Evolutionary conservation across 1,140 invertebrate genomes (phyloP), one percentile per base, ranked within the genome.

Genomic region (Mamestra configurata): DNA sequence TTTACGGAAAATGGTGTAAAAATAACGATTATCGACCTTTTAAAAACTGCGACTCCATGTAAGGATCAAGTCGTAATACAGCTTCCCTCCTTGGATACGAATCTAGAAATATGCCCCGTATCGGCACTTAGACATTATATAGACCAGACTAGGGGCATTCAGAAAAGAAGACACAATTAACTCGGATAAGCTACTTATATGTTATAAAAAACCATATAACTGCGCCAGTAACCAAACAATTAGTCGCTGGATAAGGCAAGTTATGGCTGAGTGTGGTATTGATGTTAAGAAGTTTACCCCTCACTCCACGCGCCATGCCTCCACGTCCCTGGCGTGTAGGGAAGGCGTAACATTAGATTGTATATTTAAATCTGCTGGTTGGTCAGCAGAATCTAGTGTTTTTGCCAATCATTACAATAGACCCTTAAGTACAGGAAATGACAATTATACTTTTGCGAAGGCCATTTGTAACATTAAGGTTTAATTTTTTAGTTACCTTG

Each of bases 161-260:
- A 57, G 24, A 31, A 31, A 55, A 11, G 22, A 7, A 40, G 37
- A 40, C 37, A 8, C 37, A 40, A 40, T 8, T 46, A 46, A 57
- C 24, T 40, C 61, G n/a, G n/a, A 37, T 40, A 66, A 40, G 13
- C 35, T 66, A 35, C 20, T 66, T 22, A 8, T 66, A 2, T 40
- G 11, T 66, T 66, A 40, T 40, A 66, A 40, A 66, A n/a, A 40
- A 20, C 35, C 61, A 40, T 27, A 40, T 66, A 66, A 66, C 10
- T 61, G 10, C 6, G 31, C 37, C 37, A 40, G 61, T 66, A 18
- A 35, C n/a, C 61, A 66, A 66, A 66, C 61, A 37, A 66, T 66
- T 13, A 66, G 35, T 66, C 37, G 61, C 5, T 66, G 61, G 61
- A 66, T 66, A 18, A 66, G 20, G 10, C n/a, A 40, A 20, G 18